Evolutionary conservation across 37 sponge, comb jelly and placozoan genomes (phyloP), one percentile per base, ranked within the genome.

Genomic region (Diacarnus erythraeanus): DNA sequence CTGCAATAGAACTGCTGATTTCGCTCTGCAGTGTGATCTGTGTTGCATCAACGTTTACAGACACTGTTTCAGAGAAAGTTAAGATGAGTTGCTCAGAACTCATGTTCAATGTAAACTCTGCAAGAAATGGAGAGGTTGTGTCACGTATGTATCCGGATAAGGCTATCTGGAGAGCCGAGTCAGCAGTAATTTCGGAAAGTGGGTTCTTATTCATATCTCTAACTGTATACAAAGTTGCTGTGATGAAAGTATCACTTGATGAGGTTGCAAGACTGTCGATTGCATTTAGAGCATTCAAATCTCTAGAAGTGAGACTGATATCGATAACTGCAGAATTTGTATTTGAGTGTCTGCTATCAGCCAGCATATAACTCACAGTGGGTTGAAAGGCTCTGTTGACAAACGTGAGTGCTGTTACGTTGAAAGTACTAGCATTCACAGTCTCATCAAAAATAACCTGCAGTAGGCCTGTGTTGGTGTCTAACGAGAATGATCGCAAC

Each of bases 11-110:
- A n/a, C 41, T 64, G 44, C 61, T 82, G 36, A 82, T 57, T 26
- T 37, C 29, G 25, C 73, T 76, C 73, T 95, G 93, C 9, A 95
- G 0, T 20, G 84, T 86, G 2, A 92, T 39, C 34, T 84, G 84
- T 12, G 93, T 77, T 9, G 92, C 87, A 74, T 78, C 80, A 29
- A 95, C 64, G 5, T 74, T 80, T 25, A 72, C 72, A 0, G 82
- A 83, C 23, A 92, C 86, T 3, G 90, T 89, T 74, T 96, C 96
- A 21, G 83, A 69, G 83, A 96, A 96, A 18, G 83, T 71, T 29
- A 96, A 57, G 1, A 54, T 18, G 9, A 96, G 61, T 29, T 74
- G 64, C 57, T 82, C 91, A 20, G 83, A 47, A 42, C 89, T 80
- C 70, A 96, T 21, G 41, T 92, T 77, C 3, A 92, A 74, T 6